Base-by-base conservation (phyloP, 2,113 vertebrate species). In the Malurus elegans region DNA sequence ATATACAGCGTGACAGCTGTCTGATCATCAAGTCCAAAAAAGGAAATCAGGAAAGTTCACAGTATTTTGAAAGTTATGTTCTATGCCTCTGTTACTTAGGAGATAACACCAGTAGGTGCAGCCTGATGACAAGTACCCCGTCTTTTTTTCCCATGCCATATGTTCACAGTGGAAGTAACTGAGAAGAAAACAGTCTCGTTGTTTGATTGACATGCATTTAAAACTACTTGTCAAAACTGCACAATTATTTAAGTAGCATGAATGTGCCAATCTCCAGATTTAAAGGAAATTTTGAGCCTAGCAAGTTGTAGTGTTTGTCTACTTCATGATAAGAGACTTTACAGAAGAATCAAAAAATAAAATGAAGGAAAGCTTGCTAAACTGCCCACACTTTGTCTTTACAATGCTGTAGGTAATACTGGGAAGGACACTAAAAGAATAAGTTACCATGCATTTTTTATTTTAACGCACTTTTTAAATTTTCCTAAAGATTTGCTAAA, bases 121-220 rank as follows among this genome's bases (percentile, higher is more conserved):
- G 53, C 24, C 56, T 95, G 76, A 65, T 64, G 93, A 92, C 79
- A 95, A 94, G 44, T 54, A 86, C 34, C 45, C 53, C 58, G 12
- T 83, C 36, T 95, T 96, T 88, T 96, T 96, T 95, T 73, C 67
- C 79, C 38, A 57, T 48, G 25, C 85, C 91, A 90, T 86, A 87
- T 93, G 75, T 86, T 81, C 85, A 57, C 42, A 86, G 32, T 86
- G 57, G 57, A 96, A 95, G 40, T 58, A 96, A 76, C 31, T 84
- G 76, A 91, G 56, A 66, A 95, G 92, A 95, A 92, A 56, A 69
- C 13, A 14, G 74, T 61, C 47, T 61, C 1, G 13, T 78, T 54
- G 7, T 61, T 94, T 95, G 73, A 95, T n/a, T 91, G 95, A 75
- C 65, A 60, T 87, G 34, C 24, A 86, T 86, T 96, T 93, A 79